Percentiles rank a stretch among this genome's conserved stretches.
Evolutionary conservation across 2,888 invertebrate species (phyloP).

Genomic region (Stegophylla sp.): DNA sequence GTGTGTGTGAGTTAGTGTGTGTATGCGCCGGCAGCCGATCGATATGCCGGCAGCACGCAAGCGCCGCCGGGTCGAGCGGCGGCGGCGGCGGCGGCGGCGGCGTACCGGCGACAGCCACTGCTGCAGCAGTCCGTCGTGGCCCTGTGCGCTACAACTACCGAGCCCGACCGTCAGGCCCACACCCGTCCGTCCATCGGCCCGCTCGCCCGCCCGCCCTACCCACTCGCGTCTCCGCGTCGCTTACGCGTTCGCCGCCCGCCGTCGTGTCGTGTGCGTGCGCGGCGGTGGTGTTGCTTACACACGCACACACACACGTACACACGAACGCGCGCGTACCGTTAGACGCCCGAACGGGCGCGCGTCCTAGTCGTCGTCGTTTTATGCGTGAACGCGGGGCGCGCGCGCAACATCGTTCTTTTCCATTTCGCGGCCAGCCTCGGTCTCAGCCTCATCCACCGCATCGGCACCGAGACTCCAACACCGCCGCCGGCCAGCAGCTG

Average conservation of each 20-base stretch:
- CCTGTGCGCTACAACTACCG: conserved; percentile 46
- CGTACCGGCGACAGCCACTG: conserved; percentile 52
- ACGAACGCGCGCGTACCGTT: no score
- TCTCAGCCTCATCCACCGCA: no score
- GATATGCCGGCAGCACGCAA: conserved; percentile 49
- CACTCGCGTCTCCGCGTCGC: background rate
- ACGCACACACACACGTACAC: no score
- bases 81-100: conserved; percentile 15
- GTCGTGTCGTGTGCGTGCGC: background rate
- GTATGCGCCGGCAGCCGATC: conserved; percentile 44
- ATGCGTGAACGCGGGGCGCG: background rate
- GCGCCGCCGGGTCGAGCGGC: conserved; percentile 50
- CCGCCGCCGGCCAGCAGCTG: conserved; percentile 15
- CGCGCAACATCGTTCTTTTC: background rate
- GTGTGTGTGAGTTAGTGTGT: background rate
- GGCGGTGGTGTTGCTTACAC: background rate
- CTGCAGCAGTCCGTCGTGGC: conserved; percentile 54
- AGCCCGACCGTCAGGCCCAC: background rate
- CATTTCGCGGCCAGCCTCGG: background rate
- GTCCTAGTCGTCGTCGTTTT: background rate
- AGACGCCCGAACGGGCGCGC: background rate
- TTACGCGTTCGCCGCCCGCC: background rate
- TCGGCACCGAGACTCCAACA: no score
- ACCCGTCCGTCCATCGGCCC: no score
- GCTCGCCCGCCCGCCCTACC: background rate